Evolutionary conservation across 2,797 vertebrate genomes (phyloP), one percentile per base, ranked within the genome.

Genomic region (Danionella dracula): DNA sequence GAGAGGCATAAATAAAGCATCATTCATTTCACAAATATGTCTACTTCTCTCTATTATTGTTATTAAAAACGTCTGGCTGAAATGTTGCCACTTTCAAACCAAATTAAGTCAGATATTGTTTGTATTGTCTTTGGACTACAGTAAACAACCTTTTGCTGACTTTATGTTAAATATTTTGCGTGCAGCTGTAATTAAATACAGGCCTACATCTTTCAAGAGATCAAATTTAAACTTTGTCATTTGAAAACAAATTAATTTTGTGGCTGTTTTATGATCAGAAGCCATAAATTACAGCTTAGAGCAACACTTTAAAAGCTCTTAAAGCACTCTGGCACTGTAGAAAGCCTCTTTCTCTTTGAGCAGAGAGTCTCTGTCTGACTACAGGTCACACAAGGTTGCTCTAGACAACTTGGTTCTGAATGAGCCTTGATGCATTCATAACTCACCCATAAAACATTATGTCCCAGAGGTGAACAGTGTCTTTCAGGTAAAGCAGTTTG

Each of bases 401-500:
- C 46, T 37, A 81, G 81, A 83, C 76, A 84, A 82, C 78, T 82
- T 56, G 72, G 72, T 80, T 77, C 78, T 79, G 72, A 85, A 80
- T 78, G 75, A 66, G 67, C 60, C 78, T 74, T 83, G 85, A 85
- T 85, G 68, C 80, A 83, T 88, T 88, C 85, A 89, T 78, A 27
- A 81, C 78, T 75, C 73, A 58, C 54, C 61, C 51, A 34, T 84
- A 81, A 85, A 85, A 82, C 78, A 75, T 61, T 73, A 78, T 73
- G 69, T 70, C 56, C 75, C 66, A 60, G 50, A 64, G 70, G 68
- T 87, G 82, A 88, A 87, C 81, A 53, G 76, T 79, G 77, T 77
- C 83, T 85, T 88, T 87, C 80, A 89, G 75, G 68, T 71, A 50
- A 49, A 57, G 48, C 40, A 65, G 72, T 51, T 70, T 44, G 45